Percentiles rank a stretch among this genome's conserved stretches.
Evolutionary conservation across 2,113 vertebrate genomes (phyloP).

Genomic region (Xiphophorus hellerii): DNA sequence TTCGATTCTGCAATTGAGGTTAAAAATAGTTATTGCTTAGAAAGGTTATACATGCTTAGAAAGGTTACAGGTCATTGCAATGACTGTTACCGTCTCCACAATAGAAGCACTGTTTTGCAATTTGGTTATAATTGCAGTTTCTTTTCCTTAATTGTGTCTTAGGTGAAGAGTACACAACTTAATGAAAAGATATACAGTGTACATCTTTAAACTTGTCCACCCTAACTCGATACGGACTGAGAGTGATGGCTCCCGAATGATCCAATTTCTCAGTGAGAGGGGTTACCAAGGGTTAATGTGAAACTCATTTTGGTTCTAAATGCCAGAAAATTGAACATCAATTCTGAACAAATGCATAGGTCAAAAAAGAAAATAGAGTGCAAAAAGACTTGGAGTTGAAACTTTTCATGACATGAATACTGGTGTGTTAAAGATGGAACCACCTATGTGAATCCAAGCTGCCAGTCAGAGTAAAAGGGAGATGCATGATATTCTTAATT

Average conservation of each 20-base stretch:
- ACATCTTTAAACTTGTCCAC: conserved; percentile 23
- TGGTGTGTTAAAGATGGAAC: conserved; percentile 2
- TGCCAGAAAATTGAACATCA: conserved; percentile 74
- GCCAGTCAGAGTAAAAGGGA: neutral
- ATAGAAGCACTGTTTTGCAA: neutral
- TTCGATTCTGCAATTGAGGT: neutral
- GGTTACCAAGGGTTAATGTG: conserved; percentile 55
- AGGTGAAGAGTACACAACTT: conserved; percentile 22
- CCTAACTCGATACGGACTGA: conserved; percentile 19
- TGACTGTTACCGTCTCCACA: neutral
- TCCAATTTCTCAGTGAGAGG: conserved; percentile 47
- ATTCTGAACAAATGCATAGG: conserved; percentile 71
- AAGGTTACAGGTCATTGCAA: conserved; percentile 21
- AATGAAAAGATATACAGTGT: conserved; percentile 26
- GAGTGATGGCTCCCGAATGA: conserved; percentile 60
- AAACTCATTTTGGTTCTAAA: conserved; percentile 70
- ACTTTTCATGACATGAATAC: conserved; percentile 53
- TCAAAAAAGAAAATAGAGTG: conserved; percentile 63
- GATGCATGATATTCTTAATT: neutral
- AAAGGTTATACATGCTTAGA: conserved; percentile 9
- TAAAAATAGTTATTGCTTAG: neutral
- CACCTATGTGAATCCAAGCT: neutral
- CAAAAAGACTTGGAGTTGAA: conserved; percentile 41
- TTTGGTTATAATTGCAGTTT: conserved; percentile 12
- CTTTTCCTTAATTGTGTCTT: neutral